Conservation (phyloP, 2,113 vertebrate genomes). For the Reinhardtius hippoglossoides region DNA sequence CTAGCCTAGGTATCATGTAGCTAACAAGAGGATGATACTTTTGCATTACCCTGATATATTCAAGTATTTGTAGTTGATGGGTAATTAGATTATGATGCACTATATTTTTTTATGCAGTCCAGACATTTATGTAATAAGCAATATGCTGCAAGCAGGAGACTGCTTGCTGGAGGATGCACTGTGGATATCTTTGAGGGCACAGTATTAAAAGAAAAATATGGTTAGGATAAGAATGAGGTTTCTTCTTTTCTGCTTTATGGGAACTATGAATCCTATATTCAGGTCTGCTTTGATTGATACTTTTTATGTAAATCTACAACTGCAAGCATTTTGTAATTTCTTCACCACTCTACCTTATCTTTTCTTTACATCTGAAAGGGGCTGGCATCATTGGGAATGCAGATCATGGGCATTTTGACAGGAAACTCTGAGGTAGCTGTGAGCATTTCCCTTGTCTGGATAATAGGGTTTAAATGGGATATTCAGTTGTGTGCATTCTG, state of each 20-base stretch:
- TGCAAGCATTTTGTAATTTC: slow-evolving; percentile 19
- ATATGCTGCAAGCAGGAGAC: no score
- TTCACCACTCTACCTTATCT: slow-evolving; percentile 25
- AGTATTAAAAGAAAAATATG: neutral
- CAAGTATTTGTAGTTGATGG: neutral
- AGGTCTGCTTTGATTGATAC: neutral
- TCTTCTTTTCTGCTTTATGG: neutral
- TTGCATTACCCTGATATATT: neutral
- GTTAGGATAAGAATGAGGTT: neutral
- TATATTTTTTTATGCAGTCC: neutral
- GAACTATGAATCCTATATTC: slow-evolving; percentile 7
- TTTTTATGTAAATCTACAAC: slow-evolving; percentile 23
- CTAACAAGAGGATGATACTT: neutral
- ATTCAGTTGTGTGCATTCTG: slow-evolving; percentile 74
- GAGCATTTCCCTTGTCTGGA: slow-evolving; percentile 62
- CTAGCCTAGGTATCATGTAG: neutral
- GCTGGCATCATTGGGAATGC: slow-evolving; percentile 58
- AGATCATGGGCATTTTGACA: slow-evolving; percentile 68
- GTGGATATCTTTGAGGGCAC: no score
- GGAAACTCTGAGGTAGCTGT: slow-evolving; percentile 59
- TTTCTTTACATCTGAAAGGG: slow-evolving; percentile 30
- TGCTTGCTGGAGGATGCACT: neutral
- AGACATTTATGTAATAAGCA: neutral
- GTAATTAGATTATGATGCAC: neutral
- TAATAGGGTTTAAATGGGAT: slow-evolving; percentile 73